phyloP scores from a whole-genome alignment of 1,140 invertebrate genomes.

The Pogonus chalceus region DNA sequence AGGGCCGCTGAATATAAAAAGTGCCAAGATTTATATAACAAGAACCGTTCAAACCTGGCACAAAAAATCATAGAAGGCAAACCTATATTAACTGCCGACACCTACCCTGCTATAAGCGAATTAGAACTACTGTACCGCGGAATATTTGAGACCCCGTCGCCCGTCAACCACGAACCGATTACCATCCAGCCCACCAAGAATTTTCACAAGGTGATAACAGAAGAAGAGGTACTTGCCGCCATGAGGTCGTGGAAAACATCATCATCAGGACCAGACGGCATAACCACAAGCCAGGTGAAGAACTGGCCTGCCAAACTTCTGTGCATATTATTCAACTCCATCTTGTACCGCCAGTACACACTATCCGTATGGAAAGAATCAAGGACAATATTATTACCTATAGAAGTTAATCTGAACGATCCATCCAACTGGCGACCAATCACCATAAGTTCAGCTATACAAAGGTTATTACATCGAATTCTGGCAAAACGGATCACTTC shows the following conservation, averaged over 20 bases:
- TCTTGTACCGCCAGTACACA: conserved; percentile 10
- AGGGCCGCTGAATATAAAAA: too few species aligned
- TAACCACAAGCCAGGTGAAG: conserved; percentile 12
- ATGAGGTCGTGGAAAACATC: conserved; percentile 10
- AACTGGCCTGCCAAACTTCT: background rate
- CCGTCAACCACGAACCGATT: too few species aligned
- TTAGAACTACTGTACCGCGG: too few species aligned
- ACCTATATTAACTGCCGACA: too few species aligned
- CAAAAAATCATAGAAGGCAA: too few species aligned
- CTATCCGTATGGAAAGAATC: conserved; percentile 1
- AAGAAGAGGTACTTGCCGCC: conserved; percentile 8
- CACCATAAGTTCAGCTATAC: background rate
- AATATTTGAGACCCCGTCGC: too few species aligned
- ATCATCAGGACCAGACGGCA: conserved; percentile 17
- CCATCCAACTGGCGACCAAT: background rate
- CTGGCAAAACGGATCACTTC: conserved; percentile 14
- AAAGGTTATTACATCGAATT: background rate
- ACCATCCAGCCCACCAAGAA: too few species aligned
- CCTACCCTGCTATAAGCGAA: too few species aligned
- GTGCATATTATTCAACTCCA: conserved; percentile 11
- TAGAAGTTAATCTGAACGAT: background rate
- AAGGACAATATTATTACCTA: conserved; percentile 15
- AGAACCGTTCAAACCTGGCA: too few species aligned
- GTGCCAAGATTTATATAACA: too few species aligned
- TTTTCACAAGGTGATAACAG: too few species aligned